phyloP scores from a whole-genome alignment of 2,797 vertebrate genomes.

The Glossophaga mutica region DNA sequence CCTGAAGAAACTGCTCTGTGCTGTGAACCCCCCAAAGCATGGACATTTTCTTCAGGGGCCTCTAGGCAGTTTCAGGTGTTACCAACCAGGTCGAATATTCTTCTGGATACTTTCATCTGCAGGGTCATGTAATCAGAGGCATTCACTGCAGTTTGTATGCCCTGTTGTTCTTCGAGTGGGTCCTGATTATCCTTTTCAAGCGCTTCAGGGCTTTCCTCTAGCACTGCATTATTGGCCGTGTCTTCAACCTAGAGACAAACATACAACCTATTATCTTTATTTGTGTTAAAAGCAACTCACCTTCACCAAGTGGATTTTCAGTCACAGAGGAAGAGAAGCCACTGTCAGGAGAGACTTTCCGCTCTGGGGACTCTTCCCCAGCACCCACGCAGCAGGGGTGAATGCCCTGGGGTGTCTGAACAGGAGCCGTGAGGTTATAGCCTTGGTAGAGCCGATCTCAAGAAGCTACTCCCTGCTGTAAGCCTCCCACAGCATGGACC shows the following conservation, averaged over 20 bases:
- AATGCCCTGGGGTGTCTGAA: rapidly evolving
- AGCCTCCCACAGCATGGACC: neutral
- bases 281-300: neutral
- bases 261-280: neutral
- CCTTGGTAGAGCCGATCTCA: neutral
- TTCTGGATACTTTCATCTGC: neutral
- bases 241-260: conserved; percentile 84
- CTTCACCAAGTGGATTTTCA: neutral
- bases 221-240: conserved; percentile 86
- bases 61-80: neutral
- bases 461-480: neutral
- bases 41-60: neutral
- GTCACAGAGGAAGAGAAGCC: neutral
- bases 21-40: neutral
- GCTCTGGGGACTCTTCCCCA: neutral
- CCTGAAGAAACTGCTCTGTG: neutral
- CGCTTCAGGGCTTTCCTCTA: neutral
- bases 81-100: conserved; percentile 75
- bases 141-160: neutral
- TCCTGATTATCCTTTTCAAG: neutral
- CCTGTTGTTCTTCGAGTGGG: neutral
- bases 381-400: too few relatives aligned
- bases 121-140: neutral
- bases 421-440: neutral
- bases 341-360: neutral